Base-by-base conservation (phyloP, 2,888 invertebrate species). In the Synanthedon formicaeformis region DNA sequence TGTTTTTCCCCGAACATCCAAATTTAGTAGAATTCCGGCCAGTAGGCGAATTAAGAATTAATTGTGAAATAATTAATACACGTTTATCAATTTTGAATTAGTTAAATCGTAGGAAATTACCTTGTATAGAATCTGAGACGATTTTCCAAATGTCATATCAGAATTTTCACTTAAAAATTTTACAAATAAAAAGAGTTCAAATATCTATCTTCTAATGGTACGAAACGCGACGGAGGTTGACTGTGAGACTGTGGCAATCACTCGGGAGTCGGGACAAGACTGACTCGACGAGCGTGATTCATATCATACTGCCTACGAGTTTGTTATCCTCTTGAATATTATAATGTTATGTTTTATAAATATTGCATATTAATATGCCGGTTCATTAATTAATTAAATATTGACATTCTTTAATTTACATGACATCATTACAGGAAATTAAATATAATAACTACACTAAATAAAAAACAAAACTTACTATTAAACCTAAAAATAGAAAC, bases 101-200 rank as follows among this genome's bases (percentile, higher is more conserved):
- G 34, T 34, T 34, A 34, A 34, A 34, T 34, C 10, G 10, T 34
- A 34, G 2, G 34, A 10, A n/a, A 18, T 56, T 68, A 81, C 81
- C 75, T 72, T 78, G 57, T 65, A 61, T 18, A 73, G 60, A 55
- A 76, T 70, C 55, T 80, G 78, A 0, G 79, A 77, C 56, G 62
- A 69, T 57, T 64, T 75, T 53, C 70, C 75, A 56, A 63, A 73
- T n/a, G 73, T 77, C 82, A 80, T 81, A 56, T 62, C 45, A 13
- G 14, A n/a, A 45, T 12, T 45, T 45, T 1, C 45, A 45, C 45
- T 45, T 45, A 4, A 45, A 13, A 45, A 6, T 45, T n/a, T 8
- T 2, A 45, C 11, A 45, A 13, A 45, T 45, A 14, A 45, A 14
- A 14, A n/a, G 13, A 45, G 13, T n/a, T 34, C 0, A 45, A 45